phyloP scores from a whole-genome alignment of 2,797 vertebrate species.

The Pseudocheirus occidentalis region DNA sequence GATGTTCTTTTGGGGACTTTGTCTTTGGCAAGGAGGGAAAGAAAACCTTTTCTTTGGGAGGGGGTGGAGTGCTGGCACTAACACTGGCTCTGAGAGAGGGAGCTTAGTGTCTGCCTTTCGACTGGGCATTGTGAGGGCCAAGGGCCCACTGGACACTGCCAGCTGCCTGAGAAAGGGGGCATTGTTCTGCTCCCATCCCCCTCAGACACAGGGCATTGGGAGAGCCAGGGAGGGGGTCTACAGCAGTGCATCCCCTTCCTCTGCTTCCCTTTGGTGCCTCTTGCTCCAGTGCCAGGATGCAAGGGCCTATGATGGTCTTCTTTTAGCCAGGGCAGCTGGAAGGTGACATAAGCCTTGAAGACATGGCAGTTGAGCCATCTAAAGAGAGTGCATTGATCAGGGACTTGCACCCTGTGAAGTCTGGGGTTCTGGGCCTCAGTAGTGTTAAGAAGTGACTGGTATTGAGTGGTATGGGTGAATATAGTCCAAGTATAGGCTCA shows the following conservation, averaged over 20 bases:
- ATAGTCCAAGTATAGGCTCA: background rate
- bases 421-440: background rate
- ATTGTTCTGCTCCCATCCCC: slow-evolving; percentile 55
- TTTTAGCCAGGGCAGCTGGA: background rate
- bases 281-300: slow-evolving; percentile 7
- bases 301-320: background rate
- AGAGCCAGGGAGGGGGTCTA: background rate
- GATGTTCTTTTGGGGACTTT: slow-evolving; percentile 49
- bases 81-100: slow-evolving; percentile 52
- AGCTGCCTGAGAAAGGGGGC: slow-evolving; percentile 61
- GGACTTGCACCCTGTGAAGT: background rate
- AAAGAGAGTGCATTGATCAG: background rate
- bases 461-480: background rate
- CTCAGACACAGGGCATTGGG: background rate
- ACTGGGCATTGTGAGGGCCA: slow-evolving; percentile 47
- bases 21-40: slow-evolving; percentile 37
- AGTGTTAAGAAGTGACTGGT: background rate
- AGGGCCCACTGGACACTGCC: slow-evolving; percentile 35
- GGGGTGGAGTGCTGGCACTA: slow-evolving; percentile 54
- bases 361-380: background rate
- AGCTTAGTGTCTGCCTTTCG: slow-evolving; percentile 63
- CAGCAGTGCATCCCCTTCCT: background rate
- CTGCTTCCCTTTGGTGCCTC: background rate
- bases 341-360: background rate
- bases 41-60: slow-evolving; percentile 55